These are phyloP conservation scores for Syngnathus scovelli DNA, from an alignment of 2,113 vertebrate species.

Conservation along the genomic window DNA sequence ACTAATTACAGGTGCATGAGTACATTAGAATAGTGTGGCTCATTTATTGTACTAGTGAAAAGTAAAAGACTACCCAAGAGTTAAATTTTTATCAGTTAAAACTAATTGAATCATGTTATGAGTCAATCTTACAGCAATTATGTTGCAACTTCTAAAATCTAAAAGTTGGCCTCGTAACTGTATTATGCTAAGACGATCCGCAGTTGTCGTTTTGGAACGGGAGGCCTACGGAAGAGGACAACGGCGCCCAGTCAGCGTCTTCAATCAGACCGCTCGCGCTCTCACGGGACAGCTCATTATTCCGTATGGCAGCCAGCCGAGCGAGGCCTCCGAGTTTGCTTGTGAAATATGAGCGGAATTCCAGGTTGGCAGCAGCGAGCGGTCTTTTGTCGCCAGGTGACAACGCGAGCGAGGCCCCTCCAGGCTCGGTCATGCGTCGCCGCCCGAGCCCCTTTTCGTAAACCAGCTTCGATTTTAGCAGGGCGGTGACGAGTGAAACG, in stretches of 20 bases:
- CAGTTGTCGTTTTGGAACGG: background rate
- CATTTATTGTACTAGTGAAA: background rate
- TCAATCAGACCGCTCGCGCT: background rate
- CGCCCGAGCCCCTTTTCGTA: constrained; percentile 32
- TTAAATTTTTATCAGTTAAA: too few species aligned
- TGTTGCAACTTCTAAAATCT: too few species aligned
- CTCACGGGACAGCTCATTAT: constrained; percentile 31
- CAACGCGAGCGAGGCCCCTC: constrained; percentile 24
- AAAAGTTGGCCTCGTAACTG: background rate
- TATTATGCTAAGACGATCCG: background rate
- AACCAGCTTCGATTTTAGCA: constrained; percentile 60
- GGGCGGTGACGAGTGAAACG: background rate
- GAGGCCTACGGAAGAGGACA: background rate
- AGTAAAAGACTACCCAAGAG: too few species aligned
- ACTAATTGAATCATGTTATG: too few species aligned
- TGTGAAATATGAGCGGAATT: constrained; percentile 64
- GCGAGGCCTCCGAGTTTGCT: constrained; percentile 41
- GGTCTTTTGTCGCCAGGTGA: constrained; percentile 36
- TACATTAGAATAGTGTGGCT: background rate
- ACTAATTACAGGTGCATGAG: background rate
- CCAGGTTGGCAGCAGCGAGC: constrained; percentile 44
- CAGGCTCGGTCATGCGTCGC: constrained; percentile 29
- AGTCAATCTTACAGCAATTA: too few species aligned
- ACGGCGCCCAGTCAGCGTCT: constrained; percentile 4
- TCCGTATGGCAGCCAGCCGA: constrained; percentile 26